Conservation (phyloP, 2,797 vertebrate genomes). For the Tragopan temminckii region DNA sequence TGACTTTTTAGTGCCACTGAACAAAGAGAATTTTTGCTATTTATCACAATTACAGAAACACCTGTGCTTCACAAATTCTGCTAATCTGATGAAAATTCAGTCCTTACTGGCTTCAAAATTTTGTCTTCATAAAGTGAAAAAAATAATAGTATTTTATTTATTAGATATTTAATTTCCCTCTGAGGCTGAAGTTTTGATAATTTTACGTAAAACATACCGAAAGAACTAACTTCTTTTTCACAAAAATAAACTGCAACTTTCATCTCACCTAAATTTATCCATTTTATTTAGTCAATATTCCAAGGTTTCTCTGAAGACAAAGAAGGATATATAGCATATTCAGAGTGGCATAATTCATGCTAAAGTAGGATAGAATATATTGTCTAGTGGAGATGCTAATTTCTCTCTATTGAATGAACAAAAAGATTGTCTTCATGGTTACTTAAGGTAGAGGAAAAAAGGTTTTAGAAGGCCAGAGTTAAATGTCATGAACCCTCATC, state of each 20-base stretch:
- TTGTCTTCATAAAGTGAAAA: accelerated
- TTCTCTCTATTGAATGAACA: neutral
- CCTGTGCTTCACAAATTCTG: neutral
- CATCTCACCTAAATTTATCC: neutral
- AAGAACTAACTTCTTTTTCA: neutral
- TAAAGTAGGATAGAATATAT: neutral
- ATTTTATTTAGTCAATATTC: neutral
- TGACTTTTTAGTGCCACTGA: neutral
- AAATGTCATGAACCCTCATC: neutral
- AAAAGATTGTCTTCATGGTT: neutral
- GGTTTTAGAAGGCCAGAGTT: neutral
- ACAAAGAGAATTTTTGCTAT: conserved; percentile 5
- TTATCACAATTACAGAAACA: conserved; percentile 62
- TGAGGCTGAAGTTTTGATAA: neutral
- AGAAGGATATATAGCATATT: neutral
- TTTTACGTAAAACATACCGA: neutral
- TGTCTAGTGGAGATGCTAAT: neutral
- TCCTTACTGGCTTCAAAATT: neutral
- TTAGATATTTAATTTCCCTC: neutral
- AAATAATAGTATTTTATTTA: accelerated
- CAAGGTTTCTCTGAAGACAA: neutral
- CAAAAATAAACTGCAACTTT: neutral
- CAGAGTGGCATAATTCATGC: neutral
- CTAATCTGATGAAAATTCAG: neutral
- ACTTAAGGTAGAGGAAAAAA: neutral